Percentiles rank a stretch among this genome's conserved stretches.
Evolutionary conservation across 2,797 vertebrate genomes (phyloP).

Genomic region (Enteromius afrohamiltoni): DNA sequence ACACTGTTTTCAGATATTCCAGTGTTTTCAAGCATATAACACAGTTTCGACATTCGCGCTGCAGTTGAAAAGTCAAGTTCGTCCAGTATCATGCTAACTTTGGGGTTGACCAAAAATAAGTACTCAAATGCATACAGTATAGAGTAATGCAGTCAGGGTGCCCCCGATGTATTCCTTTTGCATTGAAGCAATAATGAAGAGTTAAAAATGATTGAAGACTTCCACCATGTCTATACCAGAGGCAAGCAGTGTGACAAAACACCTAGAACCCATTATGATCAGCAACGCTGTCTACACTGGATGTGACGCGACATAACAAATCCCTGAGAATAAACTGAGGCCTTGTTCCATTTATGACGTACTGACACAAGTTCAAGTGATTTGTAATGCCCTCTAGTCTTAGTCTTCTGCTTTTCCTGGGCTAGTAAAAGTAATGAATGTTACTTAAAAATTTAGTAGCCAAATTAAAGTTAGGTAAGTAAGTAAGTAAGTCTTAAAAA

Average conservation of each 20-base stretch:
- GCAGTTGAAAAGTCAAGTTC: background rate
- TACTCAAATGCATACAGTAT: background rate
- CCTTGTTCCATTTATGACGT: background rate
- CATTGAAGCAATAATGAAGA: background rate
- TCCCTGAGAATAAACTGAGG: background rate
- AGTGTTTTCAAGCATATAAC: background rate
- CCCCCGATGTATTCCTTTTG: background rate
- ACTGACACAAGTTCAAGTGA: background rate
- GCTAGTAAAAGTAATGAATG: background rate
- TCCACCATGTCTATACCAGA: too few relatives aligned
- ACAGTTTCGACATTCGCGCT: background rate
- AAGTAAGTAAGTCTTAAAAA: too few relatives aligned
- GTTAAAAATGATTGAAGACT: background rate
- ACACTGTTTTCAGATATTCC: background rate
- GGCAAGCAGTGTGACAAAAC: too few relatives aligned
- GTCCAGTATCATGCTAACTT: background rate
- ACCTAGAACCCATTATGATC: background rate
- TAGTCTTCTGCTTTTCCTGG: background rate
- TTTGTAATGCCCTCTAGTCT: background rate
- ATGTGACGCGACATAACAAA: background rate
- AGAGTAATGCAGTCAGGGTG: background rate
- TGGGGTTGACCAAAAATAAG: background rate
- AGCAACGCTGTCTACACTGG: background rate
- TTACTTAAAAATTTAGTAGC: background rate
- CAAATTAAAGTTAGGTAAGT: too few relatives aligned